Conservation (phyloP, 2,888 invertebrate genomes). For the Prosapia bicincta region DNA sequence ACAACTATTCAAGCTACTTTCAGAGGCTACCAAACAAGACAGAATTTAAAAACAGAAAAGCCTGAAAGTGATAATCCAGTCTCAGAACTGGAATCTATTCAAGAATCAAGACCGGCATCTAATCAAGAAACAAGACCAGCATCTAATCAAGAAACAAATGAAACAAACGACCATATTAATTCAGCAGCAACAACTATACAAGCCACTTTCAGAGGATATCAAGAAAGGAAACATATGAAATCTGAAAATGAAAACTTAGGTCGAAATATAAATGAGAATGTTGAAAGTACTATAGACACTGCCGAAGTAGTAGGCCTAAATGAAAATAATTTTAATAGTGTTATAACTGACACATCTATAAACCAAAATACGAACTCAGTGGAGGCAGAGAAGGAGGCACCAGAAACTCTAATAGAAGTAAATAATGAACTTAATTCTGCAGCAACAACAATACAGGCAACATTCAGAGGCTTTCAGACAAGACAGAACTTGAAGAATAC, state of each 20-base stretch:
- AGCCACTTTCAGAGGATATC: constrained; percentile 54
- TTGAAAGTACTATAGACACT: not conserved
- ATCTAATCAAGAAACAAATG: not conserved
- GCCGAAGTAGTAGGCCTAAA: not conserved
- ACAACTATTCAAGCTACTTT: constrained; percentile 56
- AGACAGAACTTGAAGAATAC: constrained; percentile 30
- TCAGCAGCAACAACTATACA: constrained; percentile 54
- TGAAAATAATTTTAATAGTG: not conserved
- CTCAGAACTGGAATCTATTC: not conserved
- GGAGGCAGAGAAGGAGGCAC: not conserved
- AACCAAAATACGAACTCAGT: constrained; percentile 6
- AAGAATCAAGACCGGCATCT: not conserved
- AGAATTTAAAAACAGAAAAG: constrained; percentile 26
- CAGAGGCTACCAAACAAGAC: constrained; percentile 49
- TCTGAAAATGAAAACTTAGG: not conserved
- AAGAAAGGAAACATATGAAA: constrained; percentile 38
- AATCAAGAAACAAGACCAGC: not conserved
- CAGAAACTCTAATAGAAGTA: not conserved
- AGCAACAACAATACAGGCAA: constrained; percentile 34
- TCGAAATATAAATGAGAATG: not conserved
- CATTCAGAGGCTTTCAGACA: constrained; percentile 34
- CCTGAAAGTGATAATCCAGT: not conserved
- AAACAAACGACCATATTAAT: not conserved
- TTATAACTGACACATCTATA: constrained; percentile 32
- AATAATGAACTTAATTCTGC: constrained; percentile 2